A percentile compares a stretch with the other conserved stretches of the same genome.
phyloP scores from a whole-genome alignment of 2,888 invertebrate species.

The Tipula confusa region DNA sequence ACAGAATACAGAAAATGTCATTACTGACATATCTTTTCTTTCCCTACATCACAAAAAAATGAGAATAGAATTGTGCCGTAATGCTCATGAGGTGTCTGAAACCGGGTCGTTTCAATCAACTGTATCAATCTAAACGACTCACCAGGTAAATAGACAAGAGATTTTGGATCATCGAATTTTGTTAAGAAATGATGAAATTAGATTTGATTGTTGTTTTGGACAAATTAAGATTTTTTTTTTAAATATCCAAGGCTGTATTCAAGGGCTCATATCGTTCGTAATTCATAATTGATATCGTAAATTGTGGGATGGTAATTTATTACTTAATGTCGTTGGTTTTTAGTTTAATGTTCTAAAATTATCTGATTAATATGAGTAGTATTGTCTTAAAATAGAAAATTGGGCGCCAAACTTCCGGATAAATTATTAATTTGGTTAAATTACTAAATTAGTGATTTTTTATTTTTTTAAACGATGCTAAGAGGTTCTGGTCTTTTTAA shows the following conservation, averaged over 20 bases:
- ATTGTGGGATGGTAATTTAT: not conserved
- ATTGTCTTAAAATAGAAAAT: not conserved
- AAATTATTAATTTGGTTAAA: not conserved
- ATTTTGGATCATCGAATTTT: conserved; percentile 3
- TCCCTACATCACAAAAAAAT: too few relatives aligned
- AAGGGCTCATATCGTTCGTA: not conserved
- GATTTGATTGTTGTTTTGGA: not conserved
- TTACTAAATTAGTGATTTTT: not conserved
- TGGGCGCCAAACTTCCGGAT: conserved; percentile 5
- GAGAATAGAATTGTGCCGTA: too few relatives aligned
- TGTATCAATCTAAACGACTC: too few relatives aligned
- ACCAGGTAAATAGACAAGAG: not conserved
- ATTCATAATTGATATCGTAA: not conserved
- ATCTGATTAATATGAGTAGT: not conserved
- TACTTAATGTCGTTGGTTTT: not conserved
- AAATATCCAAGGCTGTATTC: not conserved
- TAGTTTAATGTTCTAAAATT: not conserved
- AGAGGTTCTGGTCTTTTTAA: too few relatives aligned
- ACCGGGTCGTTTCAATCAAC: too few relatives aligned
- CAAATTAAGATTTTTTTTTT: not conserved
- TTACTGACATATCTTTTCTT: too few relatives aligned
- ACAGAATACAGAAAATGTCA: too few relatives aligned
- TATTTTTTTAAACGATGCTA: too few relatives aligned
- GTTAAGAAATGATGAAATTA: conserved; percentile 25
- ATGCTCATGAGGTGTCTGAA: too few relatives aligned